Evolutionary conservation across 2,113 vertebrate species (phyloP).

Genomic region (Larimichthys polyactis): DNA sequence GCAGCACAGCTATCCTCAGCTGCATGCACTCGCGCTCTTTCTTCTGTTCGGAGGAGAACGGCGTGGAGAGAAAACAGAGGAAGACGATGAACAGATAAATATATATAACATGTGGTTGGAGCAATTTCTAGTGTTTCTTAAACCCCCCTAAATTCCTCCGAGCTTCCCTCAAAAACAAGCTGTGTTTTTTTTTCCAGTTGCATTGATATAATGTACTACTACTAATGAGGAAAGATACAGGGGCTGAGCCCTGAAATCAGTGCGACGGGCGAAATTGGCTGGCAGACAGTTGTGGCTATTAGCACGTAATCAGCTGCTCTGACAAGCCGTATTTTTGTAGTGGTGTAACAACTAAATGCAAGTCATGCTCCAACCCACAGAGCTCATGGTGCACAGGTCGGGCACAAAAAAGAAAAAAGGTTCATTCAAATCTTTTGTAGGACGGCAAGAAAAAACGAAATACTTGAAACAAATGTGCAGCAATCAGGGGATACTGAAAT

Average conservation of each 20-base stretch:
- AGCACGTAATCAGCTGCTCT: slow-evolving; percentile 7
- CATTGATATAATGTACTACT: slow-evolving; percentile 38
- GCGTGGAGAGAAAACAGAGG: slow-evolving; percentile 28
- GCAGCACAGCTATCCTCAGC: slow-evolving; percentile 92
- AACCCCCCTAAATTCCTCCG: slow-evolving; percentile 33
- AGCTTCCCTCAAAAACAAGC: slow-evolving; percentile 40
- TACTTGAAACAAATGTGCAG: not conserved
- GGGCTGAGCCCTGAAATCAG: too few relatives aligned
- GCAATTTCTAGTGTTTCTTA: slow-evolving; percentile 34
- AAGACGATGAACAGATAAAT: slow-evolving; percentile 20
- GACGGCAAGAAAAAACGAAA: not conserved
- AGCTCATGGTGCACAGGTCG: not conserved
- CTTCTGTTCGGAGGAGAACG: slow-evolving; percentile 84
- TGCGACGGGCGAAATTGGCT: slow-evolving; percentile 20
- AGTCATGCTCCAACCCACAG: too few relatives aligned
- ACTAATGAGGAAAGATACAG: slow-evolving; percentile 28
- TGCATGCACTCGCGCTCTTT: slow-evolving; percentile 96
- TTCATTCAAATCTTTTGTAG: too few relatives aligned
- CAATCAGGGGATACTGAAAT: not conserved
- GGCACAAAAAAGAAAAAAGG: too few relatives aligned
- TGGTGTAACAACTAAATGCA: not conserved
- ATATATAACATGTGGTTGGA: slow-evolving; percentile 29
- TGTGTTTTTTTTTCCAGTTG: slow-evolving; percentile 13
- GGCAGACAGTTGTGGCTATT: slow-evolving; percentile 1
- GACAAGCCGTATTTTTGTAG: not conserved